Evolutionary conservation across 2,113 vertebrate genomes (phyloP), one percentile per base, ranked within the genome.

Genomic region (Turdus rufiventris): DNA sequence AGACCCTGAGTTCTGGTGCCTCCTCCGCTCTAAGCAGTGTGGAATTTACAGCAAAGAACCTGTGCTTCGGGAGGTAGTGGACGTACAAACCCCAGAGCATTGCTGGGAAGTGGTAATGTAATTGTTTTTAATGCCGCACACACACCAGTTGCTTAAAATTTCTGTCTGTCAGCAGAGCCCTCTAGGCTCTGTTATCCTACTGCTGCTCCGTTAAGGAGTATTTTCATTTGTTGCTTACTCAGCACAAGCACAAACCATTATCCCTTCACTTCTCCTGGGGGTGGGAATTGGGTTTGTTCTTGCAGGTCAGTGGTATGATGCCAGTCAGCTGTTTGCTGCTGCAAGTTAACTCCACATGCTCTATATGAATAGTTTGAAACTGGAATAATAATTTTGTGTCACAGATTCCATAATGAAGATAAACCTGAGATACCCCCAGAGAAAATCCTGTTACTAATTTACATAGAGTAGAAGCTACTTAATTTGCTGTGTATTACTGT

Each of bases 251-350:
- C 54, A 57, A 18, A 18, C 20, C 3, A 0, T 14, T 3, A 0
- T 12, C 51, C 34, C 26, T 0, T 33, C 20, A 8, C 25, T 73
- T 76, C 43, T 34, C 23, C 71, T 7, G 10, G 43, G 63, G 29
- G 42, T 50, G 29, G 45, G 34, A 57, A 15, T 11, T 21, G 26
- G 21, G 2, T 42, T 61, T 54, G 15, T 26, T 50, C 60, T 45
- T 0, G 0, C 31, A 28, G 72, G 4, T 28, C n/a, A 10, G 62
- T 20, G 0, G 14, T 40, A 0, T 7, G 33, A n/a, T 75, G 61
- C n/a, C 33, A 10, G 33, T 7, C 25, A 3, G 34, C 45, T 38
- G 20, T n/a, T 57, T 26, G 11, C 40, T 36, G 43, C 66, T 48
- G 34, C 62, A 38, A 5, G 67, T 40, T 65, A 24, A 18, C 28